Conservation (phyloP, 2,797 vertebrate species). For the Orestias chungarensis region DNA sequence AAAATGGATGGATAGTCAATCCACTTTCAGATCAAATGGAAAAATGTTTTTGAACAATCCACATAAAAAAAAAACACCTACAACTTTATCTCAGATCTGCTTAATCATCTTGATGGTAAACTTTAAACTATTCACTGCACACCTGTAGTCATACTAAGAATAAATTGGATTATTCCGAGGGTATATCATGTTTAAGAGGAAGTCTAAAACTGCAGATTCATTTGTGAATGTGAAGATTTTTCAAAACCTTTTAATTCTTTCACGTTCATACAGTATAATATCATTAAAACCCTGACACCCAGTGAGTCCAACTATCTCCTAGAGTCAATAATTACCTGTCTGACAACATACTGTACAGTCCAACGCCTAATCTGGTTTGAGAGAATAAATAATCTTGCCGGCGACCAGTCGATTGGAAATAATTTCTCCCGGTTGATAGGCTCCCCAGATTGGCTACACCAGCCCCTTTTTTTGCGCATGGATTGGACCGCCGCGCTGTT, state of each 20-base stretch:
- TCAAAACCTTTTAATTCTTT: neutral
- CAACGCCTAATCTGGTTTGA: neutral
- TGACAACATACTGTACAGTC: conserved; percentile 20
- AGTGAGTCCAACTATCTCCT: neutral
- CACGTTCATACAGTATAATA: neutral
- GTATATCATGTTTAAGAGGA: neutral
- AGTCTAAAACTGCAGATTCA: neutral
- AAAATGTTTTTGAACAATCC: too few species aligned
- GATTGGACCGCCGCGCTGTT: conserved; percentile 73
- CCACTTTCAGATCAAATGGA: too few species aligned
- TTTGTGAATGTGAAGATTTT: neutral
- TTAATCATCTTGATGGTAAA: too few species aligned
- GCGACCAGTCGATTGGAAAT: conserved; percentile 64
- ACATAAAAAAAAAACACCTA: too few species aligned
- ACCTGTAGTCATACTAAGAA: too few species aligned
- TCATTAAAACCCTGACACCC: neutral
- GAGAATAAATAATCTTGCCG: conserved; percentile 50
- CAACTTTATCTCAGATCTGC: too few species aligned
- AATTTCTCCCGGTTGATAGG: conserved; percentile 74
- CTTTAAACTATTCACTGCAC: too few species aligned
- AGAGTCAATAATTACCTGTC: neutral
- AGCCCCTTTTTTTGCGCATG: conserved; percentile 65
- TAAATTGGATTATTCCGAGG: too few species aligned
- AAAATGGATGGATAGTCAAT: too few species aligned
- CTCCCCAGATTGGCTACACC: conserved; percentile 47